Percentiles rank a stretch among this genome's conserved stretches.
Evolutionary conservation across 2,797 vertebrate genomes (phyloP).

Genomic region (Ispidina lecontei): DNA sequence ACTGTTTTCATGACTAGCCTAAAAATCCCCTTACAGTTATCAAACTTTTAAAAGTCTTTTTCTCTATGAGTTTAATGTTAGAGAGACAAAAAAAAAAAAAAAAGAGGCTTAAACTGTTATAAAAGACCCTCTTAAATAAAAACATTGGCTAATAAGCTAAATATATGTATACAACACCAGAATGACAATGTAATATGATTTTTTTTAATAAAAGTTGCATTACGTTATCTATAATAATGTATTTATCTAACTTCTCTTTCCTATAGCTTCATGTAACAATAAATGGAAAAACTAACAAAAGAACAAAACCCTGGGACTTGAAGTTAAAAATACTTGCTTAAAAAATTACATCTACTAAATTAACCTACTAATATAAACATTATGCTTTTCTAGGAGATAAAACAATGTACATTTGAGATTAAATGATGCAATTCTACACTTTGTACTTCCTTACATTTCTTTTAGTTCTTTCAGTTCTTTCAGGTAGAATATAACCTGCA

Average conservation of each 20-base stretch:
- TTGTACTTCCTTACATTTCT: neutral
- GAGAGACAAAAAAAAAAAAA: neutral
- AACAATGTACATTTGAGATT: neutral
- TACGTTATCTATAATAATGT: neutral
- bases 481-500: neutral
- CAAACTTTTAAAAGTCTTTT: neutral
- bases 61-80: neutral
- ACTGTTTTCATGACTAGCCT: neutral
- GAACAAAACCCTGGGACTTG: fast-evolving
- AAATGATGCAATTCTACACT: neutral
- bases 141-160: neutral
- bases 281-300: neutral
- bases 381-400: neutral
- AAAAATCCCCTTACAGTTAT: neutral
- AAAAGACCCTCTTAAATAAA: neutral
- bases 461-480: neutral
- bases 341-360: neutral
- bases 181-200: neutral
- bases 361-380: neutral
- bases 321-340: neutral
- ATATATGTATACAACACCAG: neutral
- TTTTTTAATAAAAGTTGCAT: neutral
- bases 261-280: neutral
- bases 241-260: neutral
- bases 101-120: neutral